Evolutionary conservation across 2,113 vertebrate genomes (phyloP).

Genomic region (Bombycilla garrulus): DNA sequence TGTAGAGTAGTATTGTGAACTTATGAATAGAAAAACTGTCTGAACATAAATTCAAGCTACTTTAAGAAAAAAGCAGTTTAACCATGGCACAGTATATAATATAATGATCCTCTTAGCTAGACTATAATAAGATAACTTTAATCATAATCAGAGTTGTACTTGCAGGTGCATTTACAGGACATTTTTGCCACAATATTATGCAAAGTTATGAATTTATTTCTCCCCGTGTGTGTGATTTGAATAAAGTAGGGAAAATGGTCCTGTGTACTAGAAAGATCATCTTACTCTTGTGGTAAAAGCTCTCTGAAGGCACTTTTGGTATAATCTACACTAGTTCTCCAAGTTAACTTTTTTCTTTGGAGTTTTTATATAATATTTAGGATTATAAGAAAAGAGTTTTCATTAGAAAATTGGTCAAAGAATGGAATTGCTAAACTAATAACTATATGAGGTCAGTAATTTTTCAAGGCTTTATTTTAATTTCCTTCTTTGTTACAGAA

Average conservation of each 20-base stretch:
- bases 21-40: not conserved
- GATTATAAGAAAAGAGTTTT: not conserved
- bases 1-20: not conserved
- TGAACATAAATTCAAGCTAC: not conserved
- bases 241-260: not conserved
- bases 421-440: not conserved
- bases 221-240: not conserved
- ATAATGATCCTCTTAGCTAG: conserved; percentile 35
- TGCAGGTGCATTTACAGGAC: not conserved
- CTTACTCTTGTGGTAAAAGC: not conserved
- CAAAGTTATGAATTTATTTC: conserved; percentile 31
- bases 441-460: not conserved
- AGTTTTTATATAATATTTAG: not conserved
- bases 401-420: not conserved
- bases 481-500: not conserved
- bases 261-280: not conserved
- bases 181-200: conserved; percentile 46
- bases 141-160: conserved; percentile 28
- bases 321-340: not conserved
- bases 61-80: not conserved
- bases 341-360: not conserved
- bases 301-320: not conserved
- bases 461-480: not conserved
- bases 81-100: not conserved
- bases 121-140: conserved; percentile 48